These are phyloP conservation scores for Chloropsis hardwickii DNA, from an alignment of 2,113 vertebrate genomes.

Conservation along the genomic window DNA sequence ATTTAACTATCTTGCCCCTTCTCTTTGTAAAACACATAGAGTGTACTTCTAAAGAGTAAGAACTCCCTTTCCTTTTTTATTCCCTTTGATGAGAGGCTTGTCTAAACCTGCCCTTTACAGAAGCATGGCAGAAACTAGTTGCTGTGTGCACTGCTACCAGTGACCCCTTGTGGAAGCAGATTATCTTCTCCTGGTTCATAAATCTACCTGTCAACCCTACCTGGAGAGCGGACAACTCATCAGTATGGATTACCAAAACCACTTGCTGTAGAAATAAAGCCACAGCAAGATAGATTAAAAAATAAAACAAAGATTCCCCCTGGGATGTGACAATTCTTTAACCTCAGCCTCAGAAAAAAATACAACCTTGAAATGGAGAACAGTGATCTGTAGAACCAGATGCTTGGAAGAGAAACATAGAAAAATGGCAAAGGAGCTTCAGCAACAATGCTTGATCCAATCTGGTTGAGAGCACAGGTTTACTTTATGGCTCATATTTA, in stretches of 20 bases:
- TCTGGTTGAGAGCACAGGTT: constrained; percentile 14
- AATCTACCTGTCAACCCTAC: constrained; percentile 57
- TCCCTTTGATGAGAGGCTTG: neutral
- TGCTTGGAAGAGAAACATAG: neutral
- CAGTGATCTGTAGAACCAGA: constrained; percentile 19
- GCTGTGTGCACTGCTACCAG: neutral
- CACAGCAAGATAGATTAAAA: constrained; percentile 43
- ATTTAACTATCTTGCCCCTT: neutral
- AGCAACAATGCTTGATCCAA: neutral
- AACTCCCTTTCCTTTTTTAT: neutral
- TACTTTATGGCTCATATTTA: constrained; percentile 51
- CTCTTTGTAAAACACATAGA: neutral
- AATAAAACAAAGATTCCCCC: constrained; percentile 34
- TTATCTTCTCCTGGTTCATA: constrained; percentile 58
- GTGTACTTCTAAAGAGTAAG: neutral
- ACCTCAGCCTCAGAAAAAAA: constrained; percentile 13
- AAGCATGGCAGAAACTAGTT: constrained; percentile 17
- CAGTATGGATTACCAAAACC: constrained; percentile 48
- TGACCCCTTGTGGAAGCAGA: constrained; percentile 55
- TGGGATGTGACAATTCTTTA: constrained; percentile 55
- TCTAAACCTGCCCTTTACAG: neutral
- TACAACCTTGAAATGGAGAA: constrained; percentile 55
- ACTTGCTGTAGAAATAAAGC: constrained; percentile 52
- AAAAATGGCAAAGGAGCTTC: constrained; percentile 19
- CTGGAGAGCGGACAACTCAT: constrained; percentile 18